Evolutionary conservation across 2,797 vertebrate genomes (phyloP).

Genomic region (Craterocephalus amniculus): DNA sequence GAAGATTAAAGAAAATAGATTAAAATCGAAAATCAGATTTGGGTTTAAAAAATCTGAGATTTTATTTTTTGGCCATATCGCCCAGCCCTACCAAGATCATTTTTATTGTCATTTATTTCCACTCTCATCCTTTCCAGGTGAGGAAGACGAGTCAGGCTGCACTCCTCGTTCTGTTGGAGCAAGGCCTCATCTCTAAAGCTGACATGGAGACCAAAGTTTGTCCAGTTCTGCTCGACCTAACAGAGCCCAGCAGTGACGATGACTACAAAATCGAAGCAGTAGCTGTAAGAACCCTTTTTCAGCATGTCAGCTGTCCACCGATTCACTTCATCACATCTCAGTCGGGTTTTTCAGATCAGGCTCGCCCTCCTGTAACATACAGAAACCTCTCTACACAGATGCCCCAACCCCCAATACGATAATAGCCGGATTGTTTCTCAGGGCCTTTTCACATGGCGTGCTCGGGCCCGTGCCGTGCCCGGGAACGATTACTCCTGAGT

Average conservation of each 20-base stretch:
- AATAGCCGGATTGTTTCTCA: not conserved
- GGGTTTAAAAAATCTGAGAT: too few relatives aligned
- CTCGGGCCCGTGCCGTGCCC: too few relatives aligned
- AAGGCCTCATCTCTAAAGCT: conserved; percentile 88
- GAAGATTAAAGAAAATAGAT: too few relatives aligned
- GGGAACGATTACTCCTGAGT: too few relatives aligned
- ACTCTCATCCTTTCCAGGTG: conserved; percentile 76
- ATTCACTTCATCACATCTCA: not conserved
- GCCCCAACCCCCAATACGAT: not conserved
- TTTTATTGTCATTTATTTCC: not conserved
- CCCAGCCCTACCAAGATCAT: not conserved
- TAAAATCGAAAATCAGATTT: too few relatives aligned
- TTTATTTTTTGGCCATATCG: too few relatives aligned
- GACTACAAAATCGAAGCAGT: conserved; percentile 92
- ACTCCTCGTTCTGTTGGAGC: conserved; percentile 89
- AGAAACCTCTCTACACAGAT: not conserved
- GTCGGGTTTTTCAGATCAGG: not conserved
- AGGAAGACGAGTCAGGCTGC: conserved; percentile 93
- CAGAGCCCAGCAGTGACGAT: conserved; percentile 88
- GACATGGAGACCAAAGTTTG: conserved; percentile 92
- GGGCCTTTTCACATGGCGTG: too few relatives aligned
- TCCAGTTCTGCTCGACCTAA: conserved; percentile 89
- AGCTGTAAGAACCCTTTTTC: conserved; percentile 79
- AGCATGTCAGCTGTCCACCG: not conserved
- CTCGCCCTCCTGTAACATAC: not conserved